These are phyloP conservation scores for Sigmodon hispidus DNA, from an alignment of 2,113 vertebrate genomes.

Conservation along the genomic window DNA sequence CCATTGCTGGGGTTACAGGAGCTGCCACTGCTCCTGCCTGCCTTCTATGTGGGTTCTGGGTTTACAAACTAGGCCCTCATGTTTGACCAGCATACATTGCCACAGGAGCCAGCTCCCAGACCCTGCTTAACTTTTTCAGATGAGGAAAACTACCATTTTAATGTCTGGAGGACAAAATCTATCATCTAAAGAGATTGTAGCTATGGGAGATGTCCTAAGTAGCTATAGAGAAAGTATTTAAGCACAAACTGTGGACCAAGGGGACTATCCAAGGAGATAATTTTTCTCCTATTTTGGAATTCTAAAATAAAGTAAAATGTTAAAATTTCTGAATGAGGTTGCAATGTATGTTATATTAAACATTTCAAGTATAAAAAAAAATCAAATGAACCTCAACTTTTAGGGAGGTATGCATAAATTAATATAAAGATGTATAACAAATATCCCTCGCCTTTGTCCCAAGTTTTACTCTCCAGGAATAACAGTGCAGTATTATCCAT, in stretches of 20 bases:
- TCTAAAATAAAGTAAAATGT: conserved; percentile 7
- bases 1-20: neutral
- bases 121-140: neutral
- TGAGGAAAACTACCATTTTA: neutral
- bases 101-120: neutral
- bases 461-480: neutral
- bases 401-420: neutral
- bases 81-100: no score
- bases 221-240: neutral
- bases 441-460: neutral
- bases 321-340: conserved; percentile 2
- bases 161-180: neutral
- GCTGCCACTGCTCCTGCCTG: no score
- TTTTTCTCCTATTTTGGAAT: conserved; percentile 16
- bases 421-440: neutral
- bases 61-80: neutral
- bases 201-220: neutral
- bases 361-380: neutral
- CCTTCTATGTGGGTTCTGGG: neutral
- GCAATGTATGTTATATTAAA: neutral
- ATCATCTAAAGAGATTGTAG: neutral
- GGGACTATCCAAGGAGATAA: neutral
- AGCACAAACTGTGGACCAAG: neutral
- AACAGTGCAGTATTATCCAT: neutral
- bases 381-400: neutral